A percentile compares a stretch with the other conserved stretches of the same genome.
phyloP scores from a whole-genome alignment of 2,797 vertebrate genomes.

The Microctenopoma stevenorrisi region DNA sequence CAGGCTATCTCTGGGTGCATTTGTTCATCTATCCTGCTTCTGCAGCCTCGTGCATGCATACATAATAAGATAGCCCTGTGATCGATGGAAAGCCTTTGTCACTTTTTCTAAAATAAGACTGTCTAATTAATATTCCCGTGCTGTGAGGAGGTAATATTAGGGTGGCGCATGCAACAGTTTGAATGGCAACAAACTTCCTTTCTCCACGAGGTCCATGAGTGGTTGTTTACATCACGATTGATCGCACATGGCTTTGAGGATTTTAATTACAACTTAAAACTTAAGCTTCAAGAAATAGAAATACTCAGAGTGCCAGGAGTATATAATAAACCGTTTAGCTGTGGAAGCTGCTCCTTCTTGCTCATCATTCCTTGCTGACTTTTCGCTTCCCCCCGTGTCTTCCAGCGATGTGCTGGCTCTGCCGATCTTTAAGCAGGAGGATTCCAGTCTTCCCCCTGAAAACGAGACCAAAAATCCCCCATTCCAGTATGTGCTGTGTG shows the following conservation, averaged over 20 bases:
- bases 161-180: constrained; percentile 8
- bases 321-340: background rate
- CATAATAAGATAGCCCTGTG: constrained; percentile 54
- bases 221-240: constrained; percentile 1
- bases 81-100: constrained; percentile 40
- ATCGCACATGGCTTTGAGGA: background rate
- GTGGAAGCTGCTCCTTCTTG: background rate
- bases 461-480: constrained; percentile 93
- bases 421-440: constrained; percentile 98
- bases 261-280: constrained; percentile 6
- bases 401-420: constrained; percentile 95
- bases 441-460: constrained; percentile 91
- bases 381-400: constrained; percentile 4
- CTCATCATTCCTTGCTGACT: constrained; percentile 5
- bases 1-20: constrained; percentile 60
- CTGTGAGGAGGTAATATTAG: constrained; percentile 16
- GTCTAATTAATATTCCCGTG: constrained; percentile 47
- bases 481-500: constrained; percentile 96
- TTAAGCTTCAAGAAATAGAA: background rate
- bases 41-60: constrained; percentile 51
- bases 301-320: background rate
- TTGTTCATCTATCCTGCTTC: constrained; percentile 60
- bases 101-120: constrained; percentile 54
- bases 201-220: background rate
- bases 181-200: background rate